Evolutionary conservation across 2,888 invertebrate species (phyloP), one percentile per base, ranked within the genome.

Genomic region (Plutella xylostella): DNA sequence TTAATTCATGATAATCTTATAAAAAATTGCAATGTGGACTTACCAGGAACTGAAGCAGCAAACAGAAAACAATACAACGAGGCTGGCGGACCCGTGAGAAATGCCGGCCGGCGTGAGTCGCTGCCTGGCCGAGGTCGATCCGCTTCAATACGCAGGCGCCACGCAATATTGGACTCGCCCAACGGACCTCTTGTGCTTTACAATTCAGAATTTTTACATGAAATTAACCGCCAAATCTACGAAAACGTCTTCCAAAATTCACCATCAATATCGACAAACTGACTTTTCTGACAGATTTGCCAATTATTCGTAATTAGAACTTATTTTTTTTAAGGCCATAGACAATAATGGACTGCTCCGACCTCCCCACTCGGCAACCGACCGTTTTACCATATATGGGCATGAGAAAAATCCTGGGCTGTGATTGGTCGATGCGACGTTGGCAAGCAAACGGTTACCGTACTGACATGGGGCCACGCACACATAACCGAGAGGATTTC

Each of bases 341-440:
- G 47, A 42, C 47, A 48, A 55, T 54, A 63, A 61, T 76, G 65
- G 73, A 74, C 72, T 76, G 75, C 83, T 79, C 82, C 73, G 79
- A 79, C 75, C 84, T 78, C 77, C 71, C 68, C 72, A 67, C 72
- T 73, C 64, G 58, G 65, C 70, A 72, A 85, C 84, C 85, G 87
- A 84, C 87, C 86, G 87, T 86, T 86, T 89, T 88, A 88, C 91
- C 91, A 88, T 91, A 91, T 91, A 91, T 89, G 91, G 91, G 88
- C 89, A 91, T 90, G 88, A 87, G 89, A 88, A 87, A 87, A 87
- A 87, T 84, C 68, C 77, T 66, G 85, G 63, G 58, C 68, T 76
- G 72, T 82, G 85, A 91, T 91, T 91, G 91, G 91, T 80, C 52
- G 64, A 78, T 68, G 58, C n/a, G n/a, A n/a, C n/a, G n/a, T n/a